Base-by-base conservation (phyloP, 1,140 invertebrate species). In the Orussus abietinus region DNA sequence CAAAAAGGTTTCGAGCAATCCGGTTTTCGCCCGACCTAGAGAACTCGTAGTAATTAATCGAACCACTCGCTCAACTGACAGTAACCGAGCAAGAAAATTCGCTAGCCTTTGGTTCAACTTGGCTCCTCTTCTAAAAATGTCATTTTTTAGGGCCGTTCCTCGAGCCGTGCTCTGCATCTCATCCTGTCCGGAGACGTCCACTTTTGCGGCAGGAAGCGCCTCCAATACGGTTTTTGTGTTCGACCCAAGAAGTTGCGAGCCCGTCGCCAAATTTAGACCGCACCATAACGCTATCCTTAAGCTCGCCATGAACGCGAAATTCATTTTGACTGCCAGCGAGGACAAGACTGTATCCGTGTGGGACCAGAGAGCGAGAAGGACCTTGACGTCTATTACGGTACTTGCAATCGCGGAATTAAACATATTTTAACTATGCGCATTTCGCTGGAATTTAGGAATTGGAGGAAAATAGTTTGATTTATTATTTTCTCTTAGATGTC, bases 241-340 rank as follows among this genome's bases (percentile, higher is more conserved):
- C 30, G 69, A 72, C 47, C 38, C 64, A 4, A 54, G 66, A 42
- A 30, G 39, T 15, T 5, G 46, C 1, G 40, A 22, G 3, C 51
- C 57, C 0, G 53, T 66, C n/a, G 30, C 22, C 4, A 51, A 38
- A 6, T 72, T 64, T 40, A 44, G 47, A 36, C 46, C 61, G 5
- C 69, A 72, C 43, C 45, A 46, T 17, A 38, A 57, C 33, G 57
- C 69, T 6, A 62, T 69, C 4, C 49, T 72, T 19, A 56, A 49
- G 20, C 9, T 72, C 6, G 49, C 54, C 6, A 69, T 70, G 62
- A 62, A 53, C 35, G 57, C 63, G 1, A 31, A 61, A 29, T 66
- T 56, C 20, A 62, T 72, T 35, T 26, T 72, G 7, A 66, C 68
- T 9, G 66, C 61, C 7, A 70, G 69, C 31, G 66, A 72, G 35